Conservation (phyloP, 2,113 vertebrate genomes). For the Reinhardtius hippoglossoides region DNA sequence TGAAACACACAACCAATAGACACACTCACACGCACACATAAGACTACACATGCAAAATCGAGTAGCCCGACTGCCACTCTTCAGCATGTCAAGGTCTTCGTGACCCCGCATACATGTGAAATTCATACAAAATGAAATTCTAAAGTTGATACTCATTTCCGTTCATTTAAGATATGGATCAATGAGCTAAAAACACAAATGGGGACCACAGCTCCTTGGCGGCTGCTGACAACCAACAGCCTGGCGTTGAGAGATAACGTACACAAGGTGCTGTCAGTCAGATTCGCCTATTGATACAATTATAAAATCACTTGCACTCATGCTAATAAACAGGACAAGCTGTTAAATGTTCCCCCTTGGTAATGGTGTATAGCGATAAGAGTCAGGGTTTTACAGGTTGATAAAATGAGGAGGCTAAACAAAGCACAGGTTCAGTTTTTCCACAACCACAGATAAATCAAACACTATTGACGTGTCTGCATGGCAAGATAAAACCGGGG, state of each 20-base stretch:
- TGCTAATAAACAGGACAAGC: constrained; percentile 1
- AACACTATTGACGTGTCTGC: neutral
- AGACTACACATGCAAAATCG: neutral
- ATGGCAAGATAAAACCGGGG: neutral
- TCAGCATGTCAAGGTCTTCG: neutral
- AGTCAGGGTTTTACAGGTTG: neutral
- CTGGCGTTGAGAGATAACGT: constrained; percentile 39
- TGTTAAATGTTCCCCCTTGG: neutral
- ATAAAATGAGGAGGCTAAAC: neutral
- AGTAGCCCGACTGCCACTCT: neutral
- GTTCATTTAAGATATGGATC: constrained; percentile 1
- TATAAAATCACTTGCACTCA: neutral
- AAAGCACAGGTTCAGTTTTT: neutral
- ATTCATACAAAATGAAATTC: neutral
- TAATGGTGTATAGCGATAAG: neutral
- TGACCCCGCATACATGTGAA: neutral
- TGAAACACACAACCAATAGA: neutral
- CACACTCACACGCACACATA: neutral
- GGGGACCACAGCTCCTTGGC: neutral
- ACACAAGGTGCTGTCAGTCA: neutral
- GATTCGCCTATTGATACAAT: neutral
- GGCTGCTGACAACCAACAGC: neutral
- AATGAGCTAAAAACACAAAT: constrained; percentile 23
- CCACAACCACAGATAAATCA: neutral
- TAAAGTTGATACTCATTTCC: neutral